Base-by-base conservation (phyloP, 2,888 invertebrate species). In the Andrena chrysosceles region DNA sequence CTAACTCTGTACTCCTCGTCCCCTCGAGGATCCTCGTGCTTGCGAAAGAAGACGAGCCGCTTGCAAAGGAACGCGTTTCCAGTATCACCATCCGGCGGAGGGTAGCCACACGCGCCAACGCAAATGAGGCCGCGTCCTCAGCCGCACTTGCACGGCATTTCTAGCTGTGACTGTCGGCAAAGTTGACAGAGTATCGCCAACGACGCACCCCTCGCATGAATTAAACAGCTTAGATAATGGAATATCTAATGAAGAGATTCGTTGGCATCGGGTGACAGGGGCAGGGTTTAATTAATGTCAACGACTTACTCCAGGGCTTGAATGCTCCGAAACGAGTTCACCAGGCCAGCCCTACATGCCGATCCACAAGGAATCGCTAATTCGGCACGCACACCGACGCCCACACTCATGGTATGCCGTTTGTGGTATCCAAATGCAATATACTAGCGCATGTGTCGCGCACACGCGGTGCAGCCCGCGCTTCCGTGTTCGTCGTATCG, bases 391-490 rank as follows among this genome's bases (percentile, higher is more conserved):
- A 79, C 56, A 79, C 59, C 54, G 33, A 33, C n/a, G 56, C 64
- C 64, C 20, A 71, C 66, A 10, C 70, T 35, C 23, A 4, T 23
- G 81, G 66, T 80, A 80, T 80, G 80, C 81, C 54, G 67, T 67
- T 80, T 80, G 81, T 48, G 80, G 80, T 80, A 71, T 54, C 72
- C 71, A 66, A 71, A 80, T 54, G 62, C 80, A 67, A 80, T 80
- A 80, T 72, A 67, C 77, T 7, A 8, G 67, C 42, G 67, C 54
- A 59, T 74, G 76, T 78, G 75, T 64, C 79, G 69, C 79, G 42
- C 26, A 6, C 66, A 29, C 71, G 64, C 59, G 20, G 35, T 13
- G 70, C 52, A 59, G 49, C 63, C 60, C 74, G 35, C 74, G 77
- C 59, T 64, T 52, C 42, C 62, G 49, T 49, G 7, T 42, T 42